A percentile compares a stretch with the other conserved stretches of the same genome.
Conservation (phyloP, 2,888 invertebrate species). For the Acleris literana region DNA sequence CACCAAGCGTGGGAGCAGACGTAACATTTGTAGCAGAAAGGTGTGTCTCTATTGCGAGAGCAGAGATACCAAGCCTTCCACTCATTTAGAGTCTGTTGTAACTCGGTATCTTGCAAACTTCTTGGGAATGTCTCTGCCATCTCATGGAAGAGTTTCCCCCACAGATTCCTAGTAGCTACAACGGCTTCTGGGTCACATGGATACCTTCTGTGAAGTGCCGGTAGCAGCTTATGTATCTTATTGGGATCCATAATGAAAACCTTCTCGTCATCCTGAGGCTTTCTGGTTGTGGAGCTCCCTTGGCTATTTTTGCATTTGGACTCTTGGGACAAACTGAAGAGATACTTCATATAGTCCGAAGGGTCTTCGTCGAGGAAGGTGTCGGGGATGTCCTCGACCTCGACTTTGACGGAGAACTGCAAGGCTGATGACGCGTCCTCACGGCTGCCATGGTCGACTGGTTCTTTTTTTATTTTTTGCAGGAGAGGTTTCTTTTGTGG, state of each 20-base stretch:
- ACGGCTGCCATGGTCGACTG: neutral
- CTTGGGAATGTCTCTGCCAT: neutral
- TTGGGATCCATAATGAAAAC: constrained; percentile 5
- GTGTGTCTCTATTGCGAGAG: constrained; percentile 40
- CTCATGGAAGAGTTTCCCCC: constrained; percentile 45
- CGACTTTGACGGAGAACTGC: constrained; percentile 45
- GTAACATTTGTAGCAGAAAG: constrained; percentile 61
- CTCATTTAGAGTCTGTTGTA: constrained; percentile 42
- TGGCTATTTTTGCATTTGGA: neutral
- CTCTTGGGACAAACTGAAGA: constrained; percentile 27
- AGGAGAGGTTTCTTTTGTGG: constrained; percentile 12
- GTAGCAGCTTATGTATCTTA: constrained; percentile 2
- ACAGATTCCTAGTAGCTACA: constrained; percentile 17
- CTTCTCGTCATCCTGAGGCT: neutral
- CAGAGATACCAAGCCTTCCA: constrained; percentile 47
- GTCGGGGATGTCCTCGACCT: constrained; percentile 44
- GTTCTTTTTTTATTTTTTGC: constrained; percentile 17
- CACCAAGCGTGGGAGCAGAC: constrained; percentile 58
- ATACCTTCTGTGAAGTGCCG: constrained; percentile 1
- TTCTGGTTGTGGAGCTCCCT: neutral
- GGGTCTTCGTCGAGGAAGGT: constrained; percentile 17
- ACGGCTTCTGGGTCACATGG: constrained; percentile 17
- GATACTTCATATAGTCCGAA: constrained; percentile 24
- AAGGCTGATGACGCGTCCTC: neutral
- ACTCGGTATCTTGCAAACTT: constrained; percentile 12